These are phyloP conservation scores for Rhagophthalmus giganteus DNA, from an alignment of 2,888 invertebrate genomes.

Conservation along the genomic window DNA sequence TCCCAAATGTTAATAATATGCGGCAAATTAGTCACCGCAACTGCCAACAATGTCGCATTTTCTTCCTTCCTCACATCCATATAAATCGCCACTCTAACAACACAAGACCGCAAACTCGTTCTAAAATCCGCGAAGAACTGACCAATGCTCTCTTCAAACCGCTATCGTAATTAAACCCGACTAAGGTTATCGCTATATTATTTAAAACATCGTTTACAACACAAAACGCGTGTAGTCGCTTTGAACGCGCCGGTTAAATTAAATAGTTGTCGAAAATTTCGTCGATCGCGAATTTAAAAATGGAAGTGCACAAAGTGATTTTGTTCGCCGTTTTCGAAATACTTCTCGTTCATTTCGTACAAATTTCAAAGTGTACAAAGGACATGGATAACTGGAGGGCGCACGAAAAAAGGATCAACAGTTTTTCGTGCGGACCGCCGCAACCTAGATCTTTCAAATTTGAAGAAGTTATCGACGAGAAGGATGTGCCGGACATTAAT, in stretches of 20 bases:
- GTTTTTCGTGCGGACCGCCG: conserved; percentile 14
- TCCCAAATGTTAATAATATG: conserved; percentile 15
- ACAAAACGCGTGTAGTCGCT: conserved; percentile 14
- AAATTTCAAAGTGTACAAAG: conserved; percentile 1
- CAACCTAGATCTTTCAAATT: conserved; percentile 21
- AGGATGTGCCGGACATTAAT: conserved; percentile 6
- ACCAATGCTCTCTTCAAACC: conserved; percentile 21
- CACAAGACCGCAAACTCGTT: conserved; percentile 17
- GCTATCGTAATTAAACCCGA: conserved; percentile 21
- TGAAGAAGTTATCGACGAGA: conserved; percentile 12
- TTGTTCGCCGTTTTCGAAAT: conserved; percentile 6
- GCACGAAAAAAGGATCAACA: not conserved
- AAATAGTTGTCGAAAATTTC: not conserved
- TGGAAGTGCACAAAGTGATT: conserved; percentile 11
- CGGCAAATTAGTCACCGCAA: conserved; percentile 25
- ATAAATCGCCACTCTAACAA: conserved; percentile 16
- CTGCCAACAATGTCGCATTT: conserved; percentile 10
- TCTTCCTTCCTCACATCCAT: conserved; percentile 12
- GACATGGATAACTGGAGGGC: conserved; percentile 2
- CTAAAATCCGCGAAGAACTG: conserved; percentile 23
- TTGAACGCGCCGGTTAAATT: conserved; percentile 1
- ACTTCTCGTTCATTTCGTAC: not conserved
- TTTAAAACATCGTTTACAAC: conserved; percentile 14
- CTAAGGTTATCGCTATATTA: conserved; percentile 22
- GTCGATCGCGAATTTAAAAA: conserved; percentile 1